Evolutionary conservation across 2,113 vertebrate species (phyloP).

Genomic region (Pelecanus crispus): DNA sequence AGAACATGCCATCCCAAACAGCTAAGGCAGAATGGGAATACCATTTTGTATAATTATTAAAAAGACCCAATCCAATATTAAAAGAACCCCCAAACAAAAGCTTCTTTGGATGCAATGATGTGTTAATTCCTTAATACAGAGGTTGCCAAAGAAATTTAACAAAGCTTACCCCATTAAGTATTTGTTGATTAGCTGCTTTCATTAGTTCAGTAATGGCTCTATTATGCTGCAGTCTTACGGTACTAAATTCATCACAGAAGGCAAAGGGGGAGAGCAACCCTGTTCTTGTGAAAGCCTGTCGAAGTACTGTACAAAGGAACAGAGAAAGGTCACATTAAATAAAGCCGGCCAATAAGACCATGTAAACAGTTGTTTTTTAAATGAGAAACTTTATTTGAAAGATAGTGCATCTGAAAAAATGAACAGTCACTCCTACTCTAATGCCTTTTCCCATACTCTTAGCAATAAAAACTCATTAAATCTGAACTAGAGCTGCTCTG

Average conservation of each 20-base stretch:
- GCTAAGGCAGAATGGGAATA: background rate
- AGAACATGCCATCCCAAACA: background rate
- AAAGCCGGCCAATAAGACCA: background rate
- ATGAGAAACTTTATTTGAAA: background rate
- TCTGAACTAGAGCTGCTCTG: background rate
- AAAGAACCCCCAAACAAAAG: background rate
- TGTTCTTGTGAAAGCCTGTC: conserved; percentile 86
- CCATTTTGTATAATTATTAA: background rate
- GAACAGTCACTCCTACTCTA: background rate
- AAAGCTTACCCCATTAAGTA: conserved; percentile 67
- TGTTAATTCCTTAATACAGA: background rate
- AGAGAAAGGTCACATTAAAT: background rate
- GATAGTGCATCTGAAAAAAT: background rate
- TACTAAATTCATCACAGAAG: conserved; percentile 93
- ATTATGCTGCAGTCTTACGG: conserved; percentile 90
- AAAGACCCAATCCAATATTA: background rate
- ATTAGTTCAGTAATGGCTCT: conserved; percentile 90
- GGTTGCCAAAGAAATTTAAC: background rate
- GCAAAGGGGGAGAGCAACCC: conserved; percentile 90
- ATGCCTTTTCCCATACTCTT: background rate
- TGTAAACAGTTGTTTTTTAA: background rate
- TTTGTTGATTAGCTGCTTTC: conserved; percentile 71
- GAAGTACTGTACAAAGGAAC: conserved; percentile 77
- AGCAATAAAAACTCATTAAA: background rate
- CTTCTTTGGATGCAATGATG: background rate